Conservation (phyloP, 2,888 invertebrate species). For the Conchocele bisecta region DNA sequence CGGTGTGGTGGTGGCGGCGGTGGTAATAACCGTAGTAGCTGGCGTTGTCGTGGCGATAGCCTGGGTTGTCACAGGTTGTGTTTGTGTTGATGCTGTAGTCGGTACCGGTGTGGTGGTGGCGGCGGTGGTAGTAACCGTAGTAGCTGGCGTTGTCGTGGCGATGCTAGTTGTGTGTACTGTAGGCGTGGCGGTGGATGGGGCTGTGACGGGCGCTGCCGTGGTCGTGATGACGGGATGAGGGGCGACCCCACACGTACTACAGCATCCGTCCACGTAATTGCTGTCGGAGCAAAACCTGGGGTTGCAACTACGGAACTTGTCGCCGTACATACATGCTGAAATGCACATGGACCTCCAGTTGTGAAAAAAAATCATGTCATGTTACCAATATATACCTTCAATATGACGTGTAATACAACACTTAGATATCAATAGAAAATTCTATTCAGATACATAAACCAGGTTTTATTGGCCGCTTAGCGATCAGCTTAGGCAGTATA, state of each 20-base stretch:
- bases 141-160: neutral
- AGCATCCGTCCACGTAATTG: slow-evolving; percentile 51
- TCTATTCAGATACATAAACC: neutral
- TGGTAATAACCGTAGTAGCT: neutral
- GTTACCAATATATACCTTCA: neutral
- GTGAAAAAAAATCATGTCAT: no score
- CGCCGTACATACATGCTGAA: slow-evolving; percentile 63
- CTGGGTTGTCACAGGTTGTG: neutral
- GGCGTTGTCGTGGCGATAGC: neutral
- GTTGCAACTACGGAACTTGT: slow-evolving; percentile 46
- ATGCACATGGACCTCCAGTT: no score
- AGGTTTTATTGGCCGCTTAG: no score
- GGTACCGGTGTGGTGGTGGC: no score
- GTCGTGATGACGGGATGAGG: slow-evolving; percentile 45
- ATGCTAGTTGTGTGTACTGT: neutral
- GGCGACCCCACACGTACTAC: slow-evolving; percentile 60
- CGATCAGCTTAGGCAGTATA: no score
- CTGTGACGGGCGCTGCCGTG: slow-evolving; percentile 7
- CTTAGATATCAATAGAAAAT: neutral
- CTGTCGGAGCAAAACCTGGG: slow-evolving; percentile 38
- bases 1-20: no score
- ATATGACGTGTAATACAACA: neutral
- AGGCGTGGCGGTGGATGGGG: slow-evolving; percentile 6
- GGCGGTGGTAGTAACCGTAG: neutral
- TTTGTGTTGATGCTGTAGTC: neutral